Percentiles rank a stretch among this genome's conserved stretches.
phyloP scores from a whole-genome alignment of 2,888 invertebrate species.

The Scelioninae gen. 2 region DNA sequence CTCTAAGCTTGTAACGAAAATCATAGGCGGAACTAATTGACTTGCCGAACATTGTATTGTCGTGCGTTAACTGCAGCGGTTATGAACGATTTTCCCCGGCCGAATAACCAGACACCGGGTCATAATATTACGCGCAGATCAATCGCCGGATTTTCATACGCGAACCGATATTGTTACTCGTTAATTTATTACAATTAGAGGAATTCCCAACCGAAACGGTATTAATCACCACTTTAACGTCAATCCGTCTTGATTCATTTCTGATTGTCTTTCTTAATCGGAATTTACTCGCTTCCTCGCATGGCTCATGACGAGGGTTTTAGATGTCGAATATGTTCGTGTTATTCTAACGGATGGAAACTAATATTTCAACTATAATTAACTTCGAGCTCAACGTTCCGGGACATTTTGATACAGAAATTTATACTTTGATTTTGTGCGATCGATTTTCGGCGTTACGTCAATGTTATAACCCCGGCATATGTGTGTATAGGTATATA shows the following conservation, averaged over 20 bases:
- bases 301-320: neutral
- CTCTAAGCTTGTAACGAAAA: constrained; percentile 60
- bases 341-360: no score
- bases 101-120: constrained; percentile 53
- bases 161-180: constrained; percentile 21
- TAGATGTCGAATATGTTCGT: neutral
- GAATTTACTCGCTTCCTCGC: constrained; percentile 17
- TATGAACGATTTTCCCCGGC: constrained; percentile 56
- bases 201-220: no score
- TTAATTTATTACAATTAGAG: constrained; percentile 49
- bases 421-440: no score
- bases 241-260: constrained; percentile 36
- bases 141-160: constrained; percentile 33
- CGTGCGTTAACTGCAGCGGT: constrained; percentile 55
- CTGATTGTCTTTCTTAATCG: constrained; percentile 36
- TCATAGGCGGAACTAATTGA: constrained; percentile 61
- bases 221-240: constrained; percentile 33
- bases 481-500: no score
- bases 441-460: no score
- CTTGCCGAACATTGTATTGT: constrained; percentile 60
- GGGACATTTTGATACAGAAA: no score
- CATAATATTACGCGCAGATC: constrained; percentile 42
- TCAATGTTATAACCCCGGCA: no score
- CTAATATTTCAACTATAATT: no score
- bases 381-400: no score